phyloP scores from a whole-genome alignment of 2,113 vertebrate species.

The Psammodynastes pulverulentus region DNA sequence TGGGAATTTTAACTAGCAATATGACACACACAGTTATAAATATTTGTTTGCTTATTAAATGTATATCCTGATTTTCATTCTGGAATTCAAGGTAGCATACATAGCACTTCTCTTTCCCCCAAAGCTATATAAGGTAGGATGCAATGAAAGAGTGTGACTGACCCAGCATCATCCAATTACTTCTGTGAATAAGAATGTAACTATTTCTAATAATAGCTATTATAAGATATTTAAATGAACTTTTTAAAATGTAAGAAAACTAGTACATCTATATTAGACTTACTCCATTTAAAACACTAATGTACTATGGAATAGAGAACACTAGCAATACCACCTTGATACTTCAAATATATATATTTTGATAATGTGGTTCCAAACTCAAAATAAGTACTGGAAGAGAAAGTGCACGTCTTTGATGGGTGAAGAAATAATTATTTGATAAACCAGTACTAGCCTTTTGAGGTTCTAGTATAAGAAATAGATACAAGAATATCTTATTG shows the following conservation, averaged over 20 bases:
- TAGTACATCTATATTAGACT: background rate
- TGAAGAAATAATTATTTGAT: background rate
- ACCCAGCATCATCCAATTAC: background rate
- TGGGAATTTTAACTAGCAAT: background rate
- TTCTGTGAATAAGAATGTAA: background rate
- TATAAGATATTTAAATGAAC: background rate
- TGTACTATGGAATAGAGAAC: background rate
- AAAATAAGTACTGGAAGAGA: background rate
- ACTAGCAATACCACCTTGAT: background rate
- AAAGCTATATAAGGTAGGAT: background rate
- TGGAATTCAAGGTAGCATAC: background rate
- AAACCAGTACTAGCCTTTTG: background rate
- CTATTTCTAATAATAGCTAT: background rate
- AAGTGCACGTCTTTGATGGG: background rate
- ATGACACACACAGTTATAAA: background rate
- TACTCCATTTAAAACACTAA: background rate
- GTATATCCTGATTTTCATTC: background rate
- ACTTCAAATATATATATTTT: background rate
- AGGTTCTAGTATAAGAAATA: background rate
- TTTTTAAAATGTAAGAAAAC: background rate
- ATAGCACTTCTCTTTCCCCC: background rate
- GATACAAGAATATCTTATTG: background rate
- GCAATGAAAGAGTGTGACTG: background rate
- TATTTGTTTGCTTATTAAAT: background rate
- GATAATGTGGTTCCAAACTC: background rate